A percentile compares a stretch with the other conserved stretches of the same genome.
phyloP scores from a whole-genome alignment of 2,888 invertebrate genomes.

The Plagiodera versicolora region DNA sequence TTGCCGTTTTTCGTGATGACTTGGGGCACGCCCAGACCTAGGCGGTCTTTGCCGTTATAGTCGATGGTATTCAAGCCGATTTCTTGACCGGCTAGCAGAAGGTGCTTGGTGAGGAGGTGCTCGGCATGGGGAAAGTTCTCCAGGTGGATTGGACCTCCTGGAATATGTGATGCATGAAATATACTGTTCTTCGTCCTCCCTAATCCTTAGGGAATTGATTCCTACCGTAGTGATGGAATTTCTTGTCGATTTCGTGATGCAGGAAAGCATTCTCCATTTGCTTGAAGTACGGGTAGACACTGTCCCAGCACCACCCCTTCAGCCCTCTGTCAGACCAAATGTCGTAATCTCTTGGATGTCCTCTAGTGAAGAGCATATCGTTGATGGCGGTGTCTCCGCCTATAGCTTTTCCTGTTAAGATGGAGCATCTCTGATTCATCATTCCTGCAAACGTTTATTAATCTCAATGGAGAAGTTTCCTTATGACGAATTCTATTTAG shows the following conservation, averaged over 20 bases:
- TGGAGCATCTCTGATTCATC: conserved; percentile 40
- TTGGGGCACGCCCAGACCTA: conserved; percentile 66
- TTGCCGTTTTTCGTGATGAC: conserved; percentile 67
- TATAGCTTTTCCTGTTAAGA: conserved; percentile 68
- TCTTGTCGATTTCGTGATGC: conserved; percentile 56
- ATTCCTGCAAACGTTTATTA: conserved; percentile 33
- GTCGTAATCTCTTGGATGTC: conserved; percentile 73
- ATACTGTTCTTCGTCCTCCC: too few species aligned
- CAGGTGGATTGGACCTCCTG: conserved; percentile 62
- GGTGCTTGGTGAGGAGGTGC: conserved; percentile 41
- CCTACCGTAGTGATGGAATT: conserved; percentile 57
- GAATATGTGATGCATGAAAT: too few species aligned
- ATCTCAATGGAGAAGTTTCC: too few species aligned
- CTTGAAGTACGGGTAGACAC: conserved; percentile 75
- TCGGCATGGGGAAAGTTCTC: conserved; percentile 45
- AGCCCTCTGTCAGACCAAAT: conserved; percentile 73
- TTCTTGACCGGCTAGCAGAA: conserved; percentile 64
- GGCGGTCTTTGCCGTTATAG: conserved; percentile 64
- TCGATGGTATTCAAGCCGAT: conserved; percentile 63
- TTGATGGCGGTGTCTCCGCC: conserved; percentile 82
- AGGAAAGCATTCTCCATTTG: conserved; percentile 73
- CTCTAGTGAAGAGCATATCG: conserved; percentile 79
- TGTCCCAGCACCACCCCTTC: conserved; percentile 72
- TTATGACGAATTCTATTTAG: too few species aligned
- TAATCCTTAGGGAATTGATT: too few species aligned